Evolutionary conservation across 2,888 invertebrate species (phyloP).

Genomic region (Acronicta leporina): DNA sequence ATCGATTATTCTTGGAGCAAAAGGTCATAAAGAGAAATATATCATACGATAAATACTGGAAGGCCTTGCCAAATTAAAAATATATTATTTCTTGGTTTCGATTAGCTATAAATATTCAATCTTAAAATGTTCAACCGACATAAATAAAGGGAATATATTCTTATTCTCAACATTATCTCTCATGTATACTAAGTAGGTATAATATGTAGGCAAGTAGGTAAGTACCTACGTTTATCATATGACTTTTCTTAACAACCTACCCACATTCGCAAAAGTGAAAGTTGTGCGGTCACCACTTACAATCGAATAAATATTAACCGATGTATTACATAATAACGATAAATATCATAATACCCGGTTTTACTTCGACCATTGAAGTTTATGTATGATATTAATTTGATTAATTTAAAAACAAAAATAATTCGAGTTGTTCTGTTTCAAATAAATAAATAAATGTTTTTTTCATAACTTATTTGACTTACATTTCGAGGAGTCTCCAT

Average conservation of each 20-base stretch:
- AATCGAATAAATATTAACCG: slow-evolving; percentile 85
- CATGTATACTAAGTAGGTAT: slow-evolving; percentile 2
- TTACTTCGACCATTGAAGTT: slow-evolving; percentile 52
- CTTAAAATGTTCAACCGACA: slow-evolving; percentile 30
- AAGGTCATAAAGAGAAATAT: slow-evolving; percentile 16
- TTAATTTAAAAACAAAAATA: slow-evolving; percentile 25
- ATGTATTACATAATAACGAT: slow-evolving; percentile 77
- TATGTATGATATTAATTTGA: slow-evolving; percentile 34
- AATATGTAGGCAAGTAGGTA: slow-evolving; percentile 10
- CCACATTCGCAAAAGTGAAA: slow-evolving; percentile 81
- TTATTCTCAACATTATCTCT: slow-evolving; percentile 16
- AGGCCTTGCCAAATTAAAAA: slow-evolving; percentile 30
- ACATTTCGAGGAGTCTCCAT: too few species aligned
- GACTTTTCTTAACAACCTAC: slow-evolving; percentile 70
- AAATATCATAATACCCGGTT: slow-evolving; percentile 69
- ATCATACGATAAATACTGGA: slow-evolving; percentile 10
- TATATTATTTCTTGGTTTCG: slow-evolving; percentile 16
- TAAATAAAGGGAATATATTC: slow-evolving; percentile 21
- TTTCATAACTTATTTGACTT: too few species aligned
- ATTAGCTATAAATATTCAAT: slow-evolving; percentile 17
- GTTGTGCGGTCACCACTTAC: slow-evolving; percentile 76
- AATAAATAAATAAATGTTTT: too few species aligned
- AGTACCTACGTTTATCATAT: slow-evolving; percentile 69
- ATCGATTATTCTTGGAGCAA: not conserved
- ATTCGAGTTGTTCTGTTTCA: not conserved